Evolutionary conservation across 2,113 vertebrate species (phyloP), one percentile per base, ranked within the genome.

Genomic region (Neodon shergylaensis): DNA sequence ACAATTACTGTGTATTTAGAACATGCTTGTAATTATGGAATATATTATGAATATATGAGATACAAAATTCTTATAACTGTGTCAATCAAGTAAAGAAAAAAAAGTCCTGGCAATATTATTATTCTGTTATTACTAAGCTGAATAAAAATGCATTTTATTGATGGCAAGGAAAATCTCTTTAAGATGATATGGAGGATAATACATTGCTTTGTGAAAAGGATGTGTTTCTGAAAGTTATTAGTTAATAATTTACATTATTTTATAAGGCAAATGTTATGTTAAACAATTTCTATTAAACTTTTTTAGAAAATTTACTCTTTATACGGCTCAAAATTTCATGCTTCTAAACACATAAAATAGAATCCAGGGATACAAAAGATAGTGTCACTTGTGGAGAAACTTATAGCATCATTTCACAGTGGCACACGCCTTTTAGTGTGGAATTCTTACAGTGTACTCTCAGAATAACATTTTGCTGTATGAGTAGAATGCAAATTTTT

Each of bases 181-280:
- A 74, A 79, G 70, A 78, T 88, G 22, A 14, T 90, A 90, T 95
- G n/a, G 66, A 73, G 85, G 21, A 13, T 66, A 90, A 31, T 63
- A 61, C n/a, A 73, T 85, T 95, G 44, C 28, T 96, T 91, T 87
- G n/a, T 91, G 42, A 92, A 94, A 91, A 42, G 76, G 7, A 39
- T 36, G 1, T 79, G 47, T 49, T 90, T 87, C 93, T n/a, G 89
- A 85, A 85, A 88, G 7, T 73, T 94, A n/a, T 88, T 90, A 68
- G 16, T 73, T 58, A 26, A 47, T 81, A 76, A 65, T 39, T 68
- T 83, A 78, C 65, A 87, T 93, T 72, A 86, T 47, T 49, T 19
- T 93, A 10, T 63, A 61, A 58, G 58, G n/a, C 1, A 96, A 97
- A 79, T 79, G 76, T 31, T 83, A 33, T 10, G 31, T 49, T 79